phyloP scores from a whole-genome alignment of 1,140 invertebrate genomes.

The Dolichoris vasculosae region DNA sequence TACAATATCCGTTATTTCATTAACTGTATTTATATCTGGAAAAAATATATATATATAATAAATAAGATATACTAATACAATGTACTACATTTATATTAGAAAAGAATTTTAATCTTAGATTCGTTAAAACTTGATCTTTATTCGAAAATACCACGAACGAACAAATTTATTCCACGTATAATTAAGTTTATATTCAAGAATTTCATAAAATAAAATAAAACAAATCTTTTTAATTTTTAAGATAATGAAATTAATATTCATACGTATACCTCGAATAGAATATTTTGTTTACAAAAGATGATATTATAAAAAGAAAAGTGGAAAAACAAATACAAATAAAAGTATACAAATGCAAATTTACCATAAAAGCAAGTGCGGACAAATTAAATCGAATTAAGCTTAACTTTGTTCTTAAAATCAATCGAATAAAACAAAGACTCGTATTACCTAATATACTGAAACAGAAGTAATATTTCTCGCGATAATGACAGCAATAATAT shows the following conservation, averaged over 20 bases:
- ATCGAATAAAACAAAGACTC: background rate
- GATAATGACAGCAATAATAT: background rate
- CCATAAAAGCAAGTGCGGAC: background rate
- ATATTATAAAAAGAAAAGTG: background rate
- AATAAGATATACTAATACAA: background rate
- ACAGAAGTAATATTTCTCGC: background rate
- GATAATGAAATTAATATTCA: background rate
- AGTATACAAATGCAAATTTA: background rate
- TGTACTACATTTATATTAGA: no score
- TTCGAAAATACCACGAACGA: no score
- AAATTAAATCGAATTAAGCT: background rate
- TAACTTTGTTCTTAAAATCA: background rate
- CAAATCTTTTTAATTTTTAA: background rate
- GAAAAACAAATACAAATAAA: background rate
- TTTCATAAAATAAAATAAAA: background rate
- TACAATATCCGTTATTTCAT: background rate
- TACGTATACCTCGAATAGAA: no score
- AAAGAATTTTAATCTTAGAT: no score
- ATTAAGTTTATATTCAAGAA: no score
- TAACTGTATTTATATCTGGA: conserved; percentile 31
- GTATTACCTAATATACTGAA: background rate
- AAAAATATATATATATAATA: background rate
- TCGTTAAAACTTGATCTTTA: no score
- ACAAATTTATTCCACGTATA: no score
- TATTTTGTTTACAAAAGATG: background rate